Base-by-base conservation (phyloP, 2,888 invertebrate species). In the Homarus gammarus region DNA sequence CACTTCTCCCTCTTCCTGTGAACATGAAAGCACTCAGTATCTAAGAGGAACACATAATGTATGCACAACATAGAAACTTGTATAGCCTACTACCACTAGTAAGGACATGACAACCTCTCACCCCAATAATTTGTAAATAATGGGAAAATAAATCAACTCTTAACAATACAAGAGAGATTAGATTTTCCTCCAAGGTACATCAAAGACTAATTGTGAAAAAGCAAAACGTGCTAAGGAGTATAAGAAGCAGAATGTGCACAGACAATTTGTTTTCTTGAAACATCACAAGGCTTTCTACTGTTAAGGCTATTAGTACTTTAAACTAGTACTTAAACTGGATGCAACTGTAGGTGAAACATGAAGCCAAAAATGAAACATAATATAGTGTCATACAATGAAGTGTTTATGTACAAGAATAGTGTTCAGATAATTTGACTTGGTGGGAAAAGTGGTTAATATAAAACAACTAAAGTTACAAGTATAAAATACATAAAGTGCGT, bases 221-320 rank as follows among this genome's bases (percentile, higher is more conserved):
- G 12, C 61, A 61, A 75, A 84, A 36, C 84, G 61, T 84, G 84
- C 84, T 75, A 61, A 38, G 56, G 83, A 72, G 36, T 70, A 81
- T 68, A 84, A 84, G 61, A 84, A 84, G 84, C 84, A 75, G 56
- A 64, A 75, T 56, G 73, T 75, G 75, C 73, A 84, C 73, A 72
- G 38, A 36, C 33, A 64, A 38, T 68, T 33, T 56, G 36, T n/a
- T 64, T 51, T 27, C 51, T 61, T 84, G 75, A 75, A 84, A 75
- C 51, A 36, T 18, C 12, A 84, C 84, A 75, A 64, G 84, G 84
- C 75, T 73, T 84, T 84, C 84, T 84, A 5, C 44, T 44, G 31
- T 22, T 40, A 73, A 22, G n/a, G 12, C 27, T n/a, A 22, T 15
- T 27, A 15, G n/a, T n/a, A 73, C 73, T 73, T 38, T 6, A n/a